Base-by-base conservation (phyloP, 1,140 invertebrate species). In the Drosophila albomicans region DNA sequence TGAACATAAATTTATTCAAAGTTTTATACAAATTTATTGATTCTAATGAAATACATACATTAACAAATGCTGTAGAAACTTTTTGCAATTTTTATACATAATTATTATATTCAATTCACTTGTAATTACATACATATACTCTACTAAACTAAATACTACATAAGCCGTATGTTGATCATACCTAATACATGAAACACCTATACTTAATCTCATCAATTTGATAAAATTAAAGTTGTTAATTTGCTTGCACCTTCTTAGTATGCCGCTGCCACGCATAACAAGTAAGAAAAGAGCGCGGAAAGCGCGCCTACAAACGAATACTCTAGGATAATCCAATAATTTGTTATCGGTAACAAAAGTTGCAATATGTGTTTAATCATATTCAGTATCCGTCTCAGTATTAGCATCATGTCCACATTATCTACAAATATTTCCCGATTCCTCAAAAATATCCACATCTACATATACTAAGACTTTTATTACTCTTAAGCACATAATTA, bases 221-320 rank as follows among this genome's bases (percentile, higher is more conserved):
- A 67, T 72, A 67, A 80, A 82, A 81, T 85, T 78, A 89, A 86
- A 88, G 67, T 80, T 71, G 81, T 88, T 85, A 66, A 85, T 91
- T 93, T 93, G 92, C 92, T 92, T 93, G 92, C 92, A 93, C 91
- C 84, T 79, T 77, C 78, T 87, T 91, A 91, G 92, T 91, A 92
- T 92, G 92, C 92, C 92, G 92, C 91, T 92, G 92, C 92, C 92
- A 93, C 92, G 92, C 92, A 93, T 93, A 91, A 67, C 43, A 48
- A 81, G 68, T 78, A 77, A 79, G 38, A 51, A 76, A 72, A 52
- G 51, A 38, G 82, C 65, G 81, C 61, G 25, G 30, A 79, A 46
- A 30, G 32, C 61, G 80, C 78, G 69, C 59, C 38, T 20, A 46
- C 25, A 67, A 74, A 49, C 41, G 13, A 57, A 45, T 63, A 64